Evolutionary conservation across 2,113 vertebrate genomes (phyloP).

Genomic region (Orthonyx spaldingii): DNA sequence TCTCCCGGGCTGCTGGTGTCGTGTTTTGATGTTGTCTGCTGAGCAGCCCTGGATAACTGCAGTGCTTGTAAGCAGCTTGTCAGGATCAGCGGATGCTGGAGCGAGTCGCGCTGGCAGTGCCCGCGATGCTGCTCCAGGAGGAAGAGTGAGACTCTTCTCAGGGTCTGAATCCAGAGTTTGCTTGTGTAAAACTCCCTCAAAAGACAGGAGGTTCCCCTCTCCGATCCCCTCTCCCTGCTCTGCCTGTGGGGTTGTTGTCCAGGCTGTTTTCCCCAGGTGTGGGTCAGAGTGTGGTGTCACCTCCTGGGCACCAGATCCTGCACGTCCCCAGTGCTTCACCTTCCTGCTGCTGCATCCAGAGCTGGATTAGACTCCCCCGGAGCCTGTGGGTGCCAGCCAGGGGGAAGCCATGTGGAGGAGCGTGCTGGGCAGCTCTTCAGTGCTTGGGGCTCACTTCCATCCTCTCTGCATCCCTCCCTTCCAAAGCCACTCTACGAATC

Average conservation of each 20-base stretch:
- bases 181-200: neutral
- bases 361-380: neutral
- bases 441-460: neutral
- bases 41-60: neutral
- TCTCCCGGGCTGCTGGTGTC: neutral
- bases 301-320: neutral
- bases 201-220: neutral
- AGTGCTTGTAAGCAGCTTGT: neutral
- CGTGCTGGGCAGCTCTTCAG: neutral
- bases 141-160: neutral
- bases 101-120: accelerated
- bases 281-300: neutral
- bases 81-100: neutral
- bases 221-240: neutral
- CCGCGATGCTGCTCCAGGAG: neutral
- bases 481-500: neutral
- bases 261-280: neutral
- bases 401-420: neutral
- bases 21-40: neutral
- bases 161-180: neutral
- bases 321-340: accelerated
- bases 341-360: neutral
- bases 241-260: accelerated
- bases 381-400: neutral
- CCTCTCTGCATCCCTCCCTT: neutral